A percentile compares a stretch with the other conserved stretches of the same genome.
Evolutionary conservation across 53 echinoderm and acorn worm species (phyloP).

Genomic region (Luidia sarsii): DNA sequence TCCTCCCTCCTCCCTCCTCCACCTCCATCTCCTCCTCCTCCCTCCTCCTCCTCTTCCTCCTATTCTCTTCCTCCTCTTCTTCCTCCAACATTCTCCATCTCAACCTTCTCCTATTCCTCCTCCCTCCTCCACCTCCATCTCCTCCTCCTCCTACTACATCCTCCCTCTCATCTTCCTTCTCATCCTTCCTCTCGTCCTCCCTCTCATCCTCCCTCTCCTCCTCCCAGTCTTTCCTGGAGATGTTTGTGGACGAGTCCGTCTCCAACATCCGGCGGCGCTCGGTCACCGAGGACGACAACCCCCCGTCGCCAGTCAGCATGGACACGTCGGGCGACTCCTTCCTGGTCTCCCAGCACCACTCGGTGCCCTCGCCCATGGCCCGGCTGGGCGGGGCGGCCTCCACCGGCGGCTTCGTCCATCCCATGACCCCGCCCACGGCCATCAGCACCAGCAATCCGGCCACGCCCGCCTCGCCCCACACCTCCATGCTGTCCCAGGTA

Average conservation of each 20-base stretch:
- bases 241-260: constrained; percentile 86
- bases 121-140: no score
- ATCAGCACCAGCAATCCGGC: constrained; percentile 85
- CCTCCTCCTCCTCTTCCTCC: no score
- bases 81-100: no score
- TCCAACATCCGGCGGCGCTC: constrained; percentile 69
- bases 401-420: constrained; percentile 77
- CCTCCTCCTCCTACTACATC: no score
- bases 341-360: constrained; percentile 61
- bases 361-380: constrained; percentile 81
- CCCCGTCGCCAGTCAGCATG: constrained; percentile 86
- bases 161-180: no score
- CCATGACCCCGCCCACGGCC: constrained; percentile 78
- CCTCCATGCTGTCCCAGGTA: constrained; percentile 77
- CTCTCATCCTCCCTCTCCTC: no score
- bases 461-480: constrained; percentile 94
- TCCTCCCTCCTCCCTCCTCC: no score
- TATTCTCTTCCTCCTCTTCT: no score
- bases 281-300: constrained; percentile 85
- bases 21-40: no score
- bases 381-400: constrained; percentile 63
- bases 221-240: constrained; percentile 84
- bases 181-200: no score
- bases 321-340: constrained; percentile 72
- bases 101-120: no score